These are phyloP conservation scores for Oscheius sp. DNA, from an alignment of 2,888 invertebrate species.

Conservation along the genomic window DNA sequence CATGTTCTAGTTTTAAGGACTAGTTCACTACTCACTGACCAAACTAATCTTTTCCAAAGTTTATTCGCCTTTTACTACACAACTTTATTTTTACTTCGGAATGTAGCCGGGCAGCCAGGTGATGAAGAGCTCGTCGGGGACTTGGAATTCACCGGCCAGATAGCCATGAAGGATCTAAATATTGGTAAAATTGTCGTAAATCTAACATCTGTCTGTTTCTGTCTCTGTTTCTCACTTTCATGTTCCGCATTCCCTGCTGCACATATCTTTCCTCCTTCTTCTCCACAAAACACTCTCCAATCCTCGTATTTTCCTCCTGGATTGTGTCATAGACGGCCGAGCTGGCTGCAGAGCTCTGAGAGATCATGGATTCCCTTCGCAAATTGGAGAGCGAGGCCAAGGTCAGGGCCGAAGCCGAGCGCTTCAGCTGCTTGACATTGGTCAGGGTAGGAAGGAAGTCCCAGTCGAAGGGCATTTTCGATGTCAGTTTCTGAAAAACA, in stretches of 20 bases:
- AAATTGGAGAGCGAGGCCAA: neutral
- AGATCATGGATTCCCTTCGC: neutral
- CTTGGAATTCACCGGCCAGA: neutral
- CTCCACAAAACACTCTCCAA: neutral
- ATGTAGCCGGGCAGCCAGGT: constrained; percentile 9
- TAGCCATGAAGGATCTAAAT: neutral
- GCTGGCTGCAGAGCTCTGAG: neutral
- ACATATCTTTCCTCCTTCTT: neutral
- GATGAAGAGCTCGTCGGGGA: neutral
- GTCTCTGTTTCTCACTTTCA: neutral
- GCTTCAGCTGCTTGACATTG: too few species aligned
- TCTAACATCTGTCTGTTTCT: neutral
- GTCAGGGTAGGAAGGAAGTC: neutral
- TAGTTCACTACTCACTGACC: too few species aligned
- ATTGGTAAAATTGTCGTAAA: neutral
- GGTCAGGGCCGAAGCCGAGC: too few species aligned
- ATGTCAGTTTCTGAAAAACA: too few species aligned
- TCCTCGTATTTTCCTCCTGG: too few species aligned
- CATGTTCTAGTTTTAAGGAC: too few species aligned
- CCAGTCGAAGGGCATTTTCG: constrained; percentile 3
- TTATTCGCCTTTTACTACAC: too few species aligned
- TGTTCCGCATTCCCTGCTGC: neutral
- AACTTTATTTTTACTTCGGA: neutral
- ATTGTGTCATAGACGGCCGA: neutral
- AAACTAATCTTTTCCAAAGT: too few species aligned